Conservation (phyloP, 1,140 invertebrate species). For the Eriocheir sinensis region DNA sequence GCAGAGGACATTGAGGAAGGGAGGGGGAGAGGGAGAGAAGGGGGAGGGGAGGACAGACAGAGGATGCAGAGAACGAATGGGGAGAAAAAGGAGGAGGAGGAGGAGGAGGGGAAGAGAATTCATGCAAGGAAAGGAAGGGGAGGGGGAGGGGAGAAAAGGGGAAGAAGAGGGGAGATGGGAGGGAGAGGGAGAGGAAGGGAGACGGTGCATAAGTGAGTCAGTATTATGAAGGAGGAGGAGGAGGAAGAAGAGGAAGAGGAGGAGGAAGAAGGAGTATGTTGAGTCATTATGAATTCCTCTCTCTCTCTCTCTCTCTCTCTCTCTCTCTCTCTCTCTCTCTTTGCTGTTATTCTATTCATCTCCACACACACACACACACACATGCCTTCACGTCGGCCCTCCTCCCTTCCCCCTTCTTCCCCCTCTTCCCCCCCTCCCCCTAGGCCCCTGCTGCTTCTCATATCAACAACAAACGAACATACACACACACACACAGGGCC, state of each 20-base stretch:
- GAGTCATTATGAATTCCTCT: background rate
- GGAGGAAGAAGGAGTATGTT: background rate
- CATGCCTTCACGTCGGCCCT: too few relatives aligned
- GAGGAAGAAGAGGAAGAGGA: background rate
- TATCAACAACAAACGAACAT: too few relatives aligned
- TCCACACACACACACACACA: too few relatives aligned
- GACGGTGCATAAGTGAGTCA: background rate
- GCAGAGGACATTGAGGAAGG: background rate
- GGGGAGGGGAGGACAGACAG: too few relatives aligned
- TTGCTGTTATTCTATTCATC: background rate
- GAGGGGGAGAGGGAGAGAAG: background rate
- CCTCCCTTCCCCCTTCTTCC: too few relatives aligned
- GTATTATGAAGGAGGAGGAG: background rate
- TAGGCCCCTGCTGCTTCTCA: too few relatives aligned
- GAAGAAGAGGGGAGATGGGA: background rate
- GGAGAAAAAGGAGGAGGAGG: too few relatives aligned
- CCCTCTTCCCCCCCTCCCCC: too few relatives aligned
- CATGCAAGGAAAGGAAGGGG: background rate
- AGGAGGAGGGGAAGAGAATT: background rate
- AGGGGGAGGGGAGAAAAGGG: background rate
- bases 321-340: constrained; percentile 20
- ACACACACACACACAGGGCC: too few relatives aligned
- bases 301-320: constrained; percentile 22
- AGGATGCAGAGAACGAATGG: too few relatives aligned
- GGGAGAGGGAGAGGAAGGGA: background rate